Evolutionary conservation across 2,888 invertebrate genomes (phyloP).

Genomic region (Ommatoiulus sabulosus): DNA sequence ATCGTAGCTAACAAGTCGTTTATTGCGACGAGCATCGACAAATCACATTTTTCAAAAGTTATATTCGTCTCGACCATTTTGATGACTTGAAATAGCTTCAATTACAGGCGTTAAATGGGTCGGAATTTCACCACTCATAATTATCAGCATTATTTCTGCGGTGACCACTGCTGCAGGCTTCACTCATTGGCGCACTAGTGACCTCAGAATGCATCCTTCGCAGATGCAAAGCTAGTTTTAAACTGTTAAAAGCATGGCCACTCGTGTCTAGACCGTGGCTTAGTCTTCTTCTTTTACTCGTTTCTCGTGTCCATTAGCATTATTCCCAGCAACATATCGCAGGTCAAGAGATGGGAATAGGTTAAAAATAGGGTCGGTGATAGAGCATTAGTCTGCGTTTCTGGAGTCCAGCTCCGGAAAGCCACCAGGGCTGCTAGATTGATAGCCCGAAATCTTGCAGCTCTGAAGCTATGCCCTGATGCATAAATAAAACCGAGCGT

Average conservation of each 20-base stretch:
- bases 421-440: not conserved
- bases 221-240: not conserved
- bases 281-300: not conserved
- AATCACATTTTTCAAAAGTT: no score
- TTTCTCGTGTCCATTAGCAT: not conserved
- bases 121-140: no score
- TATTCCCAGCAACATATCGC: not conserved
- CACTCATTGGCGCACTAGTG: no score
- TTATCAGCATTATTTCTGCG: no score
- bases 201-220: not conserved
- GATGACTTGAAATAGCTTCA: no score
- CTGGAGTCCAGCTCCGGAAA: not conserved
- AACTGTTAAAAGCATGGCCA: not conserved
- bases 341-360: not conserved
- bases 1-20: no score
- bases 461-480: not conserved
- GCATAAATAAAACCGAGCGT: constrained; percentile 19
- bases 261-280: no score
- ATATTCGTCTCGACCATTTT: no score
- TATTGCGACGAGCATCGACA: no score
- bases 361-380: not conserved
- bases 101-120: no score
- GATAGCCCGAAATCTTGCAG: constrained; percentile 1
- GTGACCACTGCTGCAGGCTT: no score
- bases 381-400: not conserved